Conservation (phyloP, 2,888 invertebrate genomes). For the Zygaena filipendulae region DNA sequence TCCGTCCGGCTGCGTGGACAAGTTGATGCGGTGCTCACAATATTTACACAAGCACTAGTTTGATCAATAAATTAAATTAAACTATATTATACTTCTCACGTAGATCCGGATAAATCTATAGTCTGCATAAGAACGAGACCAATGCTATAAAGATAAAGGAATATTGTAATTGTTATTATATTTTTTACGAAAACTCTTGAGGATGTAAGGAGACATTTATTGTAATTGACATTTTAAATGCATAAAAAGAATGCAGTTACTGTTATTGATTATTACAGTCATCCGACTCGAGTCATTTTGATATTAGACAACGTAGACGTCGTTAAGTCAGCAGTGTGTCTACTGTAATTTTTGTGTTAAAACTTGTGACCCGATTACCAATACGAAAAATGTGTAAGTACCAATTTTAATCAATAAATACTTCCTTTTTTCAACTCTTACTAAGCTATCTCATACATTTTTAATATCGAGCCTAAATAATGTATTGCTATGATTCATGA, state of each 20-base stretch:
- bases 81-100: constrained; percentile 64
- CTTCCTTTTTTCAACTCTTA: constrained; percentile 43
- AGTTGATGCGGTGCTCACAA: no score
- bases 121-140: constrained; percentile 25
- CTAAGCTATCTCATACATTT: constrained; percentile 42
- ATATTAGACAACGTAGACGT: no score
- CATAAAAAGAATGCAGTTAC: constrained; percentile 17
- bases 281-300: neutral
- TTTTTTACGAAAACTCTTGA: constrained; percentile 4
- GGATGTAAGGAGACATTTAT: constrained; percentile 13
- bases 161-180: constrained; percentile 7
- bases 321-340: no score
- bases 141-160: constrained; percentile 18
- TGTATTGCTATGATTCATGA: constrained; percentile 45
- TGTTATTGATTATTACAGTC: no score
- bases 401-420: constrained; percentile 44
- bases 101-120: constrained; percentile 23
- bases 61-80: no score
- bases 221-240: constrained; percentile 47
- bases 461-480: constrained; percentile 49
- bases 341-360: neutral
- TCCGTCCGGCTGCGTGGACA: no score
- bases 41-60: no score
- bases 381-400: constrained; percentile 34
- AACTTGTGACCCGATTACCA: constrained; percentile 22